These are phyloP conservation scores for Scleropages formosus DNA, from an alignment of 2,797 vertebrate genomes.

Conservation along the genomic window DNA sequence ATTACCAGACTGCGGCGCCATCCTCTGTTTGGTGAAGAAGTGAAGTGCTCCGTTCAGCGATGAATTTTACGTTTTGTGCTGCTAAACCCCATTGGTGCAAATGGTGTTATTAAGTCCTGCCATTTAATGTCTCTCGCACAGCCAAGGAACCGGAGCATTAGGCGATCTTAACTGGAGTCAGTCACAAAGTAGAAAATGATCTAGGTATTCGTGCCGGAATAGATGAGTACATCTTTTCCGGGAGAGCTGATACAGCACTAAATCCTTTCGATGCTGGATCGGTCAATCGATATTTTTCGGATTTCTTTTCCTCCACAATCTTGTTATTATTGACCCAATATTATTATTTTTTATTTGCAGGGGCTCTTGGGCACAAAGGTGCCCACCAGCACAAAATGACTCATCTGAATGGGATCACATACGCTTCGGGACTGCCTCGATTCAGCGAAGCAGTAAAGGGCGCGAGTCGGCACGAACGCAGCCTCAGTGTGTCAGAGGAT, in stretches of 20 bases:
- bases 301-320: conserved; percentile 7
- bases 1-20: too few species aligned
- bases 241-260: background rate
- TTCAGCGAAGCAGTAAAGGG: background rate
- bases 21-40: background rate
- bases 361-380: conserved; percentile 5
- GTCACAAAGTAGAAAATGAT: background rate
- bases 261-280: background rate
- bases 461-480: background rate
- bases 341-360: conserved; percentile 15
- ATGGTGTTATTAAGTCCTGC: background rate
- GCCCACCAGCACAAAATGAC: conserved; percentile 2
- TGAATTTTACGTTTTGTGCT: background rate
- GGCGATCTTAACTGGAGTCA: background rate
- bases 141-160: background rate
- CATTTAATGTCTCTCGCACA: background rate
- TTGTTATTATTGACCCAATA: conserved; percentile 8
- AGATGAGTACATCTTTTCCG: background rate
- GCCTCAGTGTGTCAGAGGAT: background rate
- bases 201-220: background rate
- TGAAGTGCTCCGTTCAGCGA: too few species aligned
- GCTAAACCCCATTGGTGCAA: background rate
- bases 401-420: conserved; percentile 9
- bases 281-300: background rate
- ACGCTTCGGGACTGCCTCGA: conserved; percentile 11